Percentiles rank a stretch among this genome's conserved stretches.
These are phyloP conservation scores for Dasyprocta punctata DNA, from an alignment of 2,113 vertebrate genomes.

Conservation along the genomic window DNA sequence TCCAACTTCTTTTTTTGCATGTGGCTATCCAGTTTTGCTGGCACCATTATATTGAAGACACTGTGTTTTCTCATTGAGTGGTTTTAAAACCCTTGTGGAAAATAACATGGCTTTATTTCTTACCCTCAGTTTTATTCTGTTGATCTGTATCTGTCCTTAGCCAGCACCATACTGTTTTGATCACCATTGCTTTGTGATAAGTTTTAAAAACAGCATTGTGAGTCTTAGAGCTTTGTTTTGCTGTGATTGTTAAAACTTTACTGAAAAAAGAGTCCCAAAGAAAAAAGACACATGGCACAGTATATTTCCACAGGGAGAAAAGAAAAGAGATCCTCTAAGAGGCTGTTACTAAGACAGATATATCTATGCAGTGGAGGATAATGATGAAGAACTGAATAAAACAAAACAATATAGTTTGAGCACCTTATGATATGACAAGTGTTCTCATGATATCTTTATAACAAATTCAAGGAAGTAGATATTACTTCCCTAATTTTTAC, in stretches of 20 bases:
- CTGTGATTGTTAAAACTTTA: background rate
- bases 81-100: background rate
- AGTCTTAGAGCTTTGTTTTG: background rate
- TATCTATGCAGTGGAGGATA: background rate
- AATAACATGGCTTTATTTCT: background rate
- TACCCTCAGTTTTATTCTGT: background rate
- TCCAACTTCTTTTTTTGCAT: slow-evolving; percentile 35
- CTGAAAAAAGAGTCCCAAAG: slow-evolving; percentile 13
- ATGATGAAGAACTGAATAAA: background rate
- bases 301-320: background rate
- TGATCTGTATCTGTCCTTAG: background rate
- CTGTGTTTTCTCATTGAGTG: background rate
- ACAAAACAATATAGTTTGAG: background rate
- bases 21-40: background rate
- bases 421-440: background rate
- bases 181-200: slow-evolving; percentile 11
- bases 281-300: background rate
- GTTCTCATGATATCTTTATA: background rate
- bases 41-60: background rate
- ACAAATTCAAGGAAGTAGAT: background rate
- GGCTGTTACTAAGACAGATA: background rate
- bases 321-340: background rate
- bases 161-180: background rate
- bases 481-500: background rate
- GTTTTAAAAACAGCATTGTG: background rate